Conservation (phyloP, 2,888 invertebrate genomes). For the Eilema griseolum region DNA sequence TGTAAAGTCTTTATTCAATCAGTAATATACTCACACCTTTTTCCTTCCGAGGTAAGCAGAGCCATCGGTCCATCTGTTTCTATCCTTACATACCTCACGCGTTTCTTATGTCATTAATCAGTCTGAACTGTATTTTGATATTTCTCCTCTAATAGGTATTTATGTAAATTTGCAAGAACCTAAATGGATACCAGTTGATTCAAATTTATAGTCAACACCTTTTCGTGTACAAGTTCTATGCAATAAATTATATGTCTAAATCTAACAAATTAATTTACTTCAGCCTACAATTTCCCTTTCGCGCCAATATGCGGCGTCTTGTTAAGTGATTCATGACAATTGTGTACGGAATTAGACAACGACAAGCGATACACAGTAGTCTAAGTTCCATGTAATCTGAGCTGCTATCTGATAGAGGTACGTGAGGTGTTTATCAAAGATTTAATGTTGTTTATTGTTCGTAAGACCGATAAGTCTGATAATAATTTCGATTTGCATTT, state of each 20-base stretch:
- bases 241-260: background rate
- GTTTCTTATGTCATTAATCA: no score
- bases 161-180: background rate
- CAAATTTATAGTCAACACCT: background rate
- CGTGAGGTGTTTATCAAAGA: constrained; percentile 25
- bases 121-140: background rate
- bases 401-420: constrained; percentile 13
- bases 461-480: background rate
- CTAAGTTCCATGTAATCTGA: constrained; percentile 31
- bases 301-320: constrained; percentile 22
- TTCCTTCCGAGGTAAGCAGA: no score
- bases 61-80: no score
- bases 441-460: constrained; percentile 3
- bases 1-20: no score
- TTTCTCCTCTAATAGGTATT: background rate
- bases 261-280: constrained; percentile 5
- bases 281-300: constrained; percentile 36
- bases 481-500: background rate
- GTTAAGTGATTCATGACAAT: constrained; percentile 34
- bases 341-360: constrained; percentile 31
- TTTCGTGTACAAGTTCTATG: constrained; percentile 1
- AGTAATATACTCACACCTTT: no score
- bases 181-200: background rate
- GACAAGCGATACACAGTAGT: constrained; percentile 34
- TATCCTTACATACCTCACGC: no score